Percentiles rank a stretch among this genome's conserved stretches.
phyloP scores from a whole-genome alignment of 2,888 invertebrate species.

The Coenonympha arcania region DNA sequence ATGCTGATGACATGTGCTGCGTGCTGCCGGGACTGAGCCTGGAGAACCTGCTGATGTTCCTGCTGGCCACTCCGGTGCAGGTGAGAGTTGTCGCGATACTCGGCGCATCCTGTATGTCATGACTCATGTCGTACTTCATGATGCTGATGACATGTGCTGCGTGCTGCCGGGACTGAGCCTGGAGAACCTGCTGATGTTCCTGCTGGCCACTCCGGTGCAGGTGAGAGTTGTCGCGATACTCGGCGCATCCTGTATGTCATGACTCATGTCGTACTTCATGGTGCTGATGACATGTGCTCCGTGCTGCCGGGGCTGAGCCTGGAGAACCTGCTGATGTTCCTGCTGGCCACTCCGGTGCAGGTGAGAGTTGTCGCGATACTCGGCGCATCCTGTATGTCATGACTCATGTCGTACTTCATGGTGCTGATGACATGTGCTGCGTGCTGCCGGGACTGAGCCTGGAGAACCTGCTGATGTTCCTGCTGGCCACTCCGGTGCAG shows the following conservation, averaged over 20 bases:
- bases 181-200: conserved; percentile 94
- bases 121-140: conserved; percentile 96
- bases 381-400: conserved; percentile 98
- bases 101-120: too few relatives aligned
- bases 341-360: conserved; percentile 81
- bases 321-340: conserved; percentile 94
- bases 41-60: conserved; percentile 94
- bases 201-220: conserved; percentile 97
- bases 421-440: conserved; percentile 85
- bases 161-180: conserved; percentile 92
- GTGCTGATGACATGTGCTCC: conserved; percentile 86
- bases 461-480: conserved; percentile 94
- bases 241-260: conserved; percentile 91
- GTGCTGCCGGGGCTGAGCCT: conserved; percentile 92
- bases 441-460: conserved; percentile 92
- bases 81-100: too few relatives aligned
- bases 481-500: conserved; percentile 97
- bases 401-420: conserved; percentile 64
- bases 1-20: conserved; percentile 86
- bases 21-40: conserved; percentile 92
- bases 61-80: conserved; percentile 97
- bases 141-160: conserved; percentile 86
- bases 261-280: conserved; percentile 95
- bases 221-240: too few relatives aligned
- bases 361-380: background rate